Base-by-base conservation (phyloP, 2,113 vertebrate genomes). In the Mirza zaza region DNA sequence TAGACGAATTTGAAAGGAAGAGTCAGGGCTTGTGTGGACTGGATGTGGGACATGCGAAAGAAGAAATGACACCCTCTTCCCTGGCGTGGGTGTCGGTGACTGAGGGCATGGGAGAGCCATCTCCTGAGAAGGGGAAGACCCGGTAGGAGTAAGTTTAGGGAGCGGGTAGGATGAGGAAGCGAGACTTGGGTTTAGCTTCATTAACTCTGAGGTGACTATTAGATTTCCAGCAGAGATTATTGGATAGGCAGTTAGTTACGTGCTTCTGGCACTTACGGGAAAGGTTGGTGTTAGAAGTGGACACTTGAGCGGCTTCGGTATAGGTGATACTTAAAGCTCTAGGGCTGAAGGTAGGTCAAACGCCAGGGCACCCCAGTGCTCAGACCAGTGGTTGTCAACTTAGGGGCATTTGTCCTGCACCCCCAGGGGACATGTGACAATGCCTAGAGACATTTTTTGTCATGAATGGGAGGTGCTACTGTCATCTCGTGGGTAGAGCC, bases 11-110 rank as follows among this genome's bases (percentile, higher is more conserved):
- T 10, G 88, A 65, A 75, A 93, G 42, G 25, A 34, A 68, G 32
- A 23, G 71, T n/a, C 23, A 0, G 71, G 42, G 23, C 29, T 12
- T 5, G 1, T 21, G 13, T 1, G 0, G 9, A 25, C 34, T 39
- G 6, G 2, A 14, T 6, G 14, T 42, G 11, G 45, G 8, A 17
- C 10, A 0, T 10, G 8, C 42, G 42, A 75, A 50, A 55, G 59
- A 59, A 23, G 50, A 86, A 32, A 14, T 4, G 55, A 77, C 57
- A 6, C 23, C 0, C 2, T 45, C 5, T 3, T 25, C 25, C 50
- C 1, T 6, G 27, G 25, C 17, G 14, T 23, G 70, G n/a, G 11
- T 1, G 1, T 4, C 6, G 2, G 67, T 42, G 29, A 9, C 17
- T 0, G 5, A 39, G 68, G 65, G 65, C 65, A 67, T 18, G 65